Evolutionary conservation across 23 tunicate species (phyloP).

Genomic region (Trididemnum miniatum): DNA sequence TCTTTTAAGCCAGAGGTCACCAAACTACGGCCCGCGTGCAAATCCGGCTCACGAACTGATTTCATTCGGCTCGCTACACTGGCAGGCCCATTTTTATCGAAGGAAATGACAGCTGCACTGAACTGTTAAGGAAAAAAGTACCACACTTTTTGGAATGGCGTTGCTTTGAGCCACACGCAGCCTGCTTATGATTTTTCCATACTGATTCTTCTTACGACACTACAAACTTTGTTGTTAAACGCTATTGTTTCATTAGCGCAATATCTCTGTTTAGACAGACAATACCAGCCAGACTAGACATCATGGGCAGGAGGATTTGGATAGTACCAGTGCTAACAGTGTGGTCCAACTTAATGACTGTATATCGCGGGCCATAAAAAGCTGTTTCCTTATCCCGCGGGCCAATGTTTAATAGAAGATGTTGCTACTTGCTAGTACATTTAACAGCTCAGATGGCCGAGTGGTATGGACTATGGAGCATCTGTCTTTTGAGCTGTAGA

Average conservation of each 20-base stretch:
- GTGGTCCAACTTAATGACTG: too few relatives aligned
- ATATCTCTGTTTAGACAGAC: conserved; percentile 11
- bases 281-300: neutral
- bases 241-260: conserved; percentile 7
- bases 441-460: too few relatives aligned
- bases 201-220: neutral
- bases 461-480: too few relatives aligned
- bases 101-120: neutral
- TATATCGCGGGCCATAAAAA: too few relatives aligned
- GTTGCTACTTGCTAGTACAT: too few relatives aligned
- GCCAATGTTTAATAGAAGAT: too few relatives aligned
- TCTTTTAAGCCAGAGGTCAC: conserved; percentile 13
- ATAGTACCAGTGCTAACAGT: conserved; percentile 7
- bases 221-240: conserved; percentile 3
- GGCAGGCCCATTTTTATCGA: neutral
- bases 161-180: neutral
- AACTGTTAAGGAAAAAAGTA: conserved; percentile 11
- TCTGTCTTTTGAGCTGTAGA: too few relatives aligned
- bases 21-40: too few relatives aligned
- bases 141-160: neutral
- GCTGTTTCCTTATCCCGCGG: too few relatives aligned
- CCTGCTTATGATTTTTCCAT: neutral
- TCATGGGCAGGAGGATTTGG: neutral
- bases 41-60: too few relatives aligned
- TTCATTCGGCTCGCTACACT: neutral